Base-by-base conservation (phyloP, 2,888 invertebrate genomes). In the Calameuta pallipes region DNA sequence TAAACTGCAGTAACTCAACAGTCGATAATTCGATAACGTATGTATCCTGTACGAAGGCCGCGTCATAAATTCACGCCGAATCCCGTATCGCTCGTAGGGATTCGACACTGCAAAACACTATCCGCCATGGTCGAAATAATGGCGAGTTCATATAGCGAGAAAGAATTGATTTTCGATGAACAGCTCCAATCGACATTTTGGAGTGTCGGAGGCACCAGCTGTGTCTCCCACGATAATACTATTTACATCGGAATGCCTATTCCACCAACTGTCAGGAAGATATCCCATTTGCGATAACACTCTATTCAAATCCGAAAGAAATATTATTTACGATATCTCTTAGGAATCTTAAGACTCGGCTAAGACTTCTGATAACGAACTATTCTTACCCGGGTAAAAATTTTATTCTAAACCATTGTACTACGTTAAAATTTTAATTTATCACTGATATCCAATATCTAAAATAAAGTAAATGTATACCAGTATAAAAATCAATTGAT, bases 1-100 rank as follows among this genome's bases (percentile, higher is more conserved):
- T 79, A 81, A 85, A 84, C 81, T 80, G 75, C 70, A 74, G 69
- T 77, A 73, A 73, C 69, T 35, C 76, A 75, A 74, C 76, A 78
- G 73, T 76, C 77, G 80, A 79, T 80, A 79, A 83, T 33, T 71
- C 71, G 71, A 71, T 71, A 71, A 71, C 33, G 33, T 56, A 71
- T 23, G 71, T 33, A 33, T 33, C 6, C 71, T 33, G 71, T 3
- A 31, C 71, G 71, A 71, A 15, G 31, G 12, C 71, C 11, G 12
- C 71, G 31, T 71, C 31, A 31, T 33, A 33, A 33, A 71, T 71
- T 33, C 71, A 33, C 31, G 71, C 31, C 31, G 71, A 31, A 31
- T 71, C 71, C 31, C 31, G 15, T 71, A 31, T 33, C 31, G 71
- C 71, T 33, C 71, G 71, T 33, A n/a, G 71, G 31, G 31, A 71